phyloP scores from a whole-genome alignment of 2,797 vertebrate genomes.

The Allobates femoralis region DNA sequence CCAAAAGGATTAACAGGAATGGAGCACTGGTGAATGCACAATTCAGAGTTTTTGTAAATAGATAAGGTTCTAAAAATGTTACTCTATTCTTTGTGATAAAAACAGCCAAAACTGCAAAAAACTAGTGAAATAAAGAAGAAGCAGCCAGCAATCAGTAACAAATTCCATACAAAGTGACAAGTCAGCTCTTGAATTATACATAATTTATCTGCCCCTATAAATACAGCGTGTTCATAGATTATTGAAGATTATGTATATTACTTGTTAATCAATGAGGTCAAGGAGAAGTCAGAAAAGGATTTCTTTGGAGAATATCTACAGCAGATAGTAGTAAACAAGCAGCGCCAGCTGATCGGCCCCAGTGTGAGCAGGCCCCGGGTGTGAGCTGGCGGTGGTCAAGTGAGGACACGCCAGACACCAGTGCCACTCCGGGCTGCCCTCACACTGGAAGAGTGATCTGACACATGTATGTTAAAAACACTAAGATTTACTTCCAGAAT shows the following conservation, averaged over 20 bases:
- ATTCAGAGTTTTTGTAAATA: too few species aligned
- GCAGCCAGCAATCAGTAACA: background rate
- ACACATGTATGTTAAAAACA: slow-evolving; percentile 22
- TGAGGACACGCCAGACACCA: slow-evolving; percentile 35
- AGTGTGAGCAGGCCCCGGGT: background rate
- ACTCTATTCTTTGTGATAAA: too few species aligned
- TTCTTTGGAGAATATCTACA: background rate
- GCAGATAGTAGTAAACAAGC: slow-evolving; percentile 2
- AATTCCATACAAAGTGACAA: background rate
- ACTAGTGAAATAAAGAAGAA: background rate
- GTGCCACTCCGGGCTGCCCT: too few species aligned
- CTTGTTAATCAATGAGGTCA: background rate
- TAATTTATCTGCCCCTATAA: background rate
- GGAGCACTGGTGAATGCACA: too few species aligned
- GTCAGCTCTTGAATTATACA: background rate
- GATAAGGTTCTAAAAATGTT: too few species aligned
- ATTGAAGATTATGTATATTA: background rate
- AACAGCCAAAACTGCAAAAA: too few species aligned
- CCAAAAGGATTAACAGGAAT: too few species aligned
- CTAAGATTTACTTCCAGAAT: background rate
- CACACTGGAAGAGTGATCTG: background rate
- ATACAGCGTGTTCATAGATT: background rate
- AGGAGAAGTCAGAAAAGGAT: background rate
- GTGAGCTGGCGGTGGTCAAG: slow-evolving; percentile 23
- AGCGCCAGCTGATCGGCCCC: background rate